Base-by-base conservation (phyloP, 2,113 vertebrate genomes). In the Hippocampus guttulatus region DNA sequence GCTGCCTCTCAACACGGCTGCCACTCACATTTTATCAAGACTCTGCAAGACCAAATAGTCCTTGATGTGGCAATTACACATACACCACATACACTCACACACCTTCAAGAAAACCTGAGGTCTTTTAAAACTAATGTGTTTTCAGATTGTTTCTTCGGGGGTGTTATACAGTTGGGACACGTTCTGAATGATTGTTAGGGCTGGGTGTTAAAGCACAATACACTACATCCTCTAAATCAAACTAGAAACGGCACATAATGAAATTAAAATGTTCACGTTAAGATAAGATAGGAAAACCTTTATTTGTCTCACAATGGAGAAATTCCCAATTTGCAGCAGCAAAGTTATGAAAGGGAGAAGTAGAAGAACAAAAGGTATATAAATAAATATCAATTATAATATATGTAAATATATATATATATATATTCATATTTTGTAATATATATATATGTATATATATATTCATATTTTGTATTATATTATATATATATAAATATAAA, bases 1-100 rank as follows among this genome's bases (percentile, higher is more conserved):
- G 72, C 83, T 77, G 83, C 74, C 85, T 80, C 88, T 67, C 81
- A 75, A 52, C 89, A 89, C 86, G 83, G 88, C 78, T 84, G 87
- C 88, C 88, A 86, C 85, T 88, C 85, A 89, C 79, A 75, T 81
- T 86, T 51, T 76, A 67, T 76, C 69, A 71, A 23, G 70, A 75
- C 73, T 77, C 74, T 58, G 65, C 78, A 86, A 78, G 75, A 74
- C 77, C 80, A 77, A 80, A 73, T 78, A 78, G 71, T 14, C 81
- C 70, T 64, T 60, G 40, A 80, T 82, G 81, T 78, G 73, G 73
- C 76, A 77, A 80, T 83, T 64, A 75, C 74, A 81, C 33, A 38
- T 38, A 38, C 70, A 60, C 79, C 1, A 14, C 43, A 38, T 15
- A 75, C 63, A 64, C 70, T 62, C 61, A 64, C 68, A 68, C 67